These are phyloP conservation scores for Misgurnus mizolepis DNA, from an alignment of 2,113 vertebrate species.

Conservation along the genomic window DNA sequence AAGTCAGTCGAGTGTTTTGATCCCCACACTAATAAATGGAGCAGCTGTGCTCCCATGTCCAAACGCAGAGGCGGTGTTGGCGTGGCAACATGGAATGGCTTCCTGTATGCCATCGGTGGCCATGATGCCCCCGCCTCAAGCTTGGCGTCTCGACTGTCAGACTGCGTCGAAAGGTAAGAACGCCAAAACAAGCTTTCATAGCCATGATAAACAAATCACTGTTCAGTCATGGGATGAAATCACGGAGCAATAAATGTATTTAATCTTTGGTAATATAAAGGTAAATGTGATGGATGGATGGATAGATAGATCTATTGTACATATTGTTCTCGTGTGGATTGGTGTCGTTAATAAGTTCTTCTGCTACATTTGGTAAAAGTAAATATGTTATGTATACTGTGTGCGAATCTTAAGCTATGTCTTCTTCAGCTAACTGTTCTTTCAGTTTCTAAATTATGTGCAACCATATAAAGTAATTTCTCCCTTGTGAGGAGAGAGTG, in stretches of 20 bases:
- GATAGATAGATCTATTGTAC: not conserved
- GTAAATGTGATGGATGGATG: too few relatives aligned
- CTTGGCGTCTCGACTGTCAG: slow-evolving; percentile 89
- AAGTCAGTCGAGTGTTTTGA: slow-evolving; percentile 98
- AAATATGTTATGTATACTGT: not conserved
- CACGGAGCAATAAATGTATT: too few relatives aligned
- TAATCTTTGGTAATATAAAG: too few relatives aligned
- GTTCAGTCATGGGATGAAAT: too few relatives aligned
- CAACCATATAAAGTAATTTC: not conserved
- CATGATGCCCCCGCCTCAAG: slow-evolving; percentile 94
- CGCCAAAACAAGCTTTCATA: not conserved
- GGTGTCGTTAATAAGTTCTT: too few relatives aligned
- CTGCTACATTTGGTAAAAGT: too few relatives aligned
- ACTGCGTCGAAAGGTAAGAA: slow-evolving; percentile 95
- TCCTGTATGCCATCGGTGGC: slow-evolving; percentile 95
- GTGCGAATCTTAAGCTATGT: not conserved
- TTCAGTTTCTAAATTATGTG: not conserved
- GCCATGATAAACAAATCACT: too few relatives aligned
- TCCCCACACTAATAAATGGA: slow-evolving; percentile 99
- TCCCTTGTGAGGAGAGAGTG: not conserved
- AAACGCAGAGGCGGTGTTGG: slow-evolving; percentile 95
- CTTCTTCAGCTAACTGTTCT: not conserved
- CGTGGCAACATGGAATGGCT: slow-evolving; percentile 94
- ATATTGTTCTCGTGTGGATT: not conserved
- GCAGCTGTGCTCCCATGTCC: slow-evolving; percentile 90